Evolutionary conservation across 2,888 invertebrate species (phyloP).

Genomic region (Sycophila texana): DNA sequence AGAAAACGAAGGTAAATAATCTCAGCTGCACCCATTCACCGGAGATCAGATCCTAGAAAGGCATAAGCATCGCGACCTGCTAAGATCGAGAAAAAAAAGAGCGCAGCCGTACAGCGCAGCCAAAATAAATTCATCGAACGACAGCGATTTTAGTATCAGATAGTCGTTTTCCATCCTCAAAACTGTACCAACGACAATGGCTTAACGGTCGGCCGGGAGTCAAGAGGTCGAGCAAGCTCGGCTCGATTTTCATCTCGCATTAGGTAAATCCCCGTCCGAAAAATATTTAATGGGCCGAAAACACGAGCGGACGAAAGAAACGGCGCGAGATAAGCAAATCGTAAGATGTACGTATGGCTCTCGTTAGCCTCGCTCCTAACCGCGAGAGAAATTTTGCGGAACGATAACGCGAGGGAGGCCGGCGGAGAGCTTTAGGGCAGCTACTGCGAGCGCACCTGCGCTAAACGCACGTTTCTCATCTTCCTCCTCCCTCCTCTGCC

Average conservation of each 20-base stretch:
- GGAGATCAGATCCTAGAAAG: too few species aligned
- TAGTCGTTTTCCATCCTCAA: slow-evolving; percentile 26
- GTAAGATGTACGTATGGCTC: slow-evolving; percentile 36
- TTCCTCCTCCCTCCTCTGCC: neutral
- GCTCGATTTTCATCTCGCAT: slow-evolving; percentile 51
- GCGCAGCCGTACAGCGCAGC: neutral
- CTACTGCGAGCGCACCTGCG: slow-evolving; percentile 49
- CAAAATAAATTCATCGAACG: slow-evolving; percentile 18
- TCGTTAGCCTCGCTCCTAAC: neutral
- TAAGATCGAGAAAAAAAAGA: neutral
- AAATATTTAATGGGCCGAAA: slow-evolving; percentile 48
- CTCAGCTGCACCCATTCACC: neutral
- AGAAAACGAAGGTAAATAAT: neutral
- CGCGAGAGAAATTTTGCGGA: slow-evolving; percentile 38
- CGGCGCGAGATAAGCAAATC: slow-evolving; percentile 52
- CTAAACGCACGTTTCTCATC: slow-evolving; percentile 47
- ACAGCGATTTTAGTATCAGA: slow-evolving; percentile 24
- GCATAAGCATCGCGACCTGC: neutral
- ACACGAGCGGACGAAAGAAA: slow-evolving; percentile 16
- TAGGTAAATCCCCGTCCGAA: slow-evolving; percentile 46
- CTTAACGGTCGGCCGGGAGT: slow-evolving; percentile 23
- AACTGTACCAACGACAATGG: slow-evolving; percentile 44
- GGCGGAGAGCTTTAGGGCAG: neutral
- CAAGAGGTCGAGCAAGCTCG: slow-evolving; percentile 32
- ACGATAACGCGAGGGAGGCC: slow-evolving; percentile 29